phyloP scores from a whole-genome alignment of 2,797 vertebrate species.

The Urocyon cinereoargenteus region DNA sequence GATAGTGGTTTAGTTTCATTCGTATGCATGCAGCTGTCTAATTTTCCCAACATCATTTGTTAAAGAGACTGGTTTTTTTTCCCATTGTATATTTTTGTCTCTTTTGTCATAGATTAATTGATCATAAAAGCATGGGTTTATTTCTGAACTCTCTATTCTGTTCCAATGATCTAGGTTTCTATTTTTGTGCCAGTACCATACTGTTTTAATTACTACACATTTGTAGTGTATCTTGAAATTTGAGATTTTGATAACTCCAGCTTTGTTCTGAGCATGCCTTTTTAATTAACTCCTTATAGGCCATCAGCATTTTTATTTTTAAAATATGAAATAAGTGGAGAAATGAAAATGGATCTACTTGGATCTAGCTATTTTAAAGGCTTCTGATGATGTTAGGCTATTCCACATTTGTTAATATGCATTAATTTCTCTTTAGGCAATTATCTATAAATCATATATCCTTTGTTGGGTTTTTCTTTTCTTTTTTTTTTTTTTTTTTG shows the following conservation, averaged over 20 bases:
- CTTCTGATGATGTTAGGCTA: neutral
- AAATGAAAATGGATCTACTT: neutral
- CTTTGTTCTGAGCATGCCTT: neutral
- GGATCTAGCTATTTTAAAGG: neutral
- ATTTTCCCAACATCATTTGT: neutral
- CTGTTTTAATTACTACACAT: neutral
- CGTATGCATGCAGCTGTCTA: neutral
- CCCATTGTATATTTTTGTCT: neutral
- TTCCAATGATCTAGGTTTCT: neutral
- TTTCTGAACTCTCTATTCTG: neutral
- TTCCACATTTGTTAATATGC: constrained; percentile 14
- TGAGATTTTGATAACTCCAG: neutral
- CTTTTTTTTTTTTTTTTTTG: neutral
- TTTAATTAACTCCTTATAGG: neutral
- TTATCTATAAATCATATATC: neutral
- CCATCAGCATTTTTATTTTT: constrained; percentile 26
- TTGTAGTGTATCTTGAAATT: neutral
- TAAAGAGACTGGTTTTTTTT: neutral
- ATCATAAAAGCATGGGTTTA: neutral
- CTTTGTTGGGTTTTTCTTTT: neutral
- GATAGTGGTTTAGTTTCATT: neutral
- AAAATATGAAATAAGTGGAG: constrained; percentile 6
- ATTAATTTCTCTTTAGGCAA: constrained; percentile 19
- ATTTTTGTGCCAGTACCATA: neutral
- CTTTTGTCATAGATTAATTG: neutral